Evolutionary conservation across 2,113 vertebrate genomes (phyloP).

Genomic region (Callocephalon fimbriatum): DNA sequence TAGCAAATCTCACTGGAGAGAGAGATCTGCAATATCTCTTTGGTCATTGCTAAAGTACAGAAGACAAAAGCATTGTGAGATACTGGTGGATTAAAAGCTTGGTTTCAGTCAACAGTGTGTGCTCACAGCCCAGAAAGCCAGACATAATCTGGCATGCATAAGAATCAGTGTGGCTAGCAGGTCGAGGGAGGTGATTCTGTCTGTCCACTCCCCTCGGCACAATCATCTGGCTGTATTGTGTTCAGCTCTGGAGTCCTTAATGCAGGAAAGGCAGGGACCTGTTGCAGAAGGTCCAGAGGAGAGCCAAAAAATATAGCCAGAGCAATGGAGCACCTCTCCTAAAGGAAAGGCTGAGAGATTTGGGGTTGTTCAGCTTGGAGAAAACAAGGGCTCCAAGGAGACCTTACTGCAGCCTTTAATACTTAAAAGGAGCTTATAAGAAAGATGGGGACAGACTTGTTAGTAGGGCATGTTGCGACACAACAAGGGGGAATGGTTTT

Average conservation of each 20-base stretch:
- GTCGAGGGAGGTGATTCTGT: not conserved
- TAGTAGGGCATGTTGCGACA: not conserved
- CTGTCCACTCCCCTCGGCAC: rapidly evolving
- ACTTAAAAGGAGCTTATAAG: not conserved
- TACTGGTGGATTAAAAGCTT: not conserved
- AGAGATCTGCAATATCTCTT: not conserved
- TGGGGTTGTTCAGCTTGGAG: not conserved
- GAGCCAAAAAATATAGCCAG: not conserved
- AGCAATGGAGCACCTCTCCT: not conserved
- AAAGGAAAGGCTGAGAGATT: not conserved
- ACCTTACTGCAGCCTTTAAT: not conserved
- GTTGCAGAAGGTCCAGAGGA: not conserved
- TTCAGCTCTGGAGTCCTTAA: not conserved
- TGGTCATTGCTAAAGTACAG: not conserved
- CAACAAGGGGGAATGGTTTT: not conserved
- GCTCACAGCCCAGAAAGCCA: not conserved
- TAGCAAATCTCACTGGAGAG: not conserved
- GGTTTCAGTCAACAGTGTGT: not conserved
- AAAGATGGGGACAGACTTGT: not conserved
- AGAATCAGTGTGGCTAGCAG: not conserved
- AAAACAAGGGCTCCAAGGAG: not conserved
- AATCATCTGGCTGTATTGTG: rapidly evolving
- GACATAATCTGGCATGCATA: not conserved
- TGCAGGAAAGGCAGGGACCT: not conserved
- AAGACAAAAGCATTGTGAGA: not conserved